A percentile compares a stretch with the other conserved stretches of the same genome.
Evolutionary conservation across 2,797 vertebrate genomes (phyloP).

Genomic region (Peromyscus aztecus): DNA sequence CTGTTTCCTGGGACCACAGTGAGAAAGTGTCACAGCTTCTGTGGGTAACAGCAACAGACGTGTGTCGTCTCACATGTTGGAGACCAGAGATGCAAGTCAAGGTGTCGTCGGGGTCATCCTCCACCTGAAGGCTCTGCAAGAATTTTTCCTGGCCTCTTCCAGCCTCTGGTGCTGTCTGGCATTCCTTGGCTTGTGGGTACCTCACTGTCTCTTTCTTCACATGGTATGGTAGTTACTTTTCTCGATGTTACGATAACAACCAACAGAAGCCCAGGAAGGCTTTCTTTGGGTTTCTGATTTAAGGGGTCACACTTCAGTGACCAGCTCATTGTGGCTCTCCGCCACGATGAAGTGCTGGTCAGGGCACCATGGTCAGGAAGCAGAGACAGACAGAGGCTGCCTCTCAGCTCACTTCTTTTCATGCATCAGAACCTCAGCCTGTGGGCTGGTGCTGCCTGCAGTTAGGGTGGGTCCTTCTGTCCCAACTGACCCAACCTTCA

Average conservation of each 20-base stretch:
- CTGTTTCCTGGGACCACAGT: neutral
- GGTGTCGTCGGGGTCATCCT: rapidly evolving
- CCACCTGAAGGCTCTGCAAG: neutral
- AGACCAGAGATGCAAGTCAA: neutral
- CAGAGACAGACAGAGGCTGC: neutral
- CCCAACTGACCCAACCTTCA: too few species aligned
- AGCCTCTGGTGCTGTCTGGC: neutral
- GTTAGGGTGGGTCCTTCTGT: neutral
- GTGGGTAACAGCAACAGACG: neutral
- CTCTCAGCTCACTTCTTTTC: neutral
- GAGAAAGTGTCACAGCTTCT: neutral
- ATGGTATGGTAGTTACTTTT: neutral
- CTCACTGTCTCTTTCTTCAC: neutral
- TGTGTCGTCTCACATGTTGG: neutral
- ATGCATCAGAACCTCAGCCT: neutral
- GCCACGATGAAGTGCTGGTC: neutral
- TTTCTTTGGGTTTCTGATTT: neutral
- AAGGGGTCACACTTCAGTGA: neutral
- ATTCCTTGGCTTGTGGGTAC: neutral
- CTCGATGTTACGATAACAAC: too few species aligned
- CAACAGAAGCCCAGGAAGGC: neutral
- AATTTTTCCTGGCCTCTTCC: neutral
- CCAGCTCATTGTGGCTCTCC: too few species aligned
- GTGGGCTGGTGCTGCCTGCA: neutral
- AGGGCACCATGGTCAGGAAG: neutral